Percentiles rank a stretch among this genome's conserved stretches.
These are phyloP conservation scores for Spilosoma lubricipeda DNA, from an alignment of 2,888 invertebrate species.

Conservation along the genomic window DNA sequence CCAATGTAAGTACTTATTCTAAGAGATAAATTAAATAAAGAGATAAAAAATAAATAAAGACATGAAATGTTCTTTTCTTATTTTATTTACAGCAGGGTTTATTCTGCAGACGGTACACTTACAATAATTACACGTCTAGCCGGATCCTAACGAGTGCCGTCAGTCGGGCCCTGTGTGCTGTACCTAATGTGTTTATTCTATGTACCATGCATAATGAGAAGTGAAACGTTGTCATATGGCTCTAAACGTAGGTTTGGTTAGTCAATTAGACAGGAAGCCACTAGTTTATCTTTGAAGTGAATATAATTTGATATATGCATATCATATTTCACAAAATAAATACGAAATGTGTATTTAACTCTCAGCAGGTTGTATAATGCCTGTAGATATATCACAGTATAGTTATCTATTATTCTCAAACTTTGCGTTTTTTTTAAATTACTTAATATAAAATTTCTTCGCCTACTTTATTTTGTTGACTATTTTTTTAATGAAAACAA, in stretches of 20 bases:
- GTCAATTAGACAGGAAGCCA: slow-evolving; percentile 7
- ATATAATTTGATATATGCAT: not conserved
- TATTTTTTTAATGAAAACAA: too few relatives aligned
- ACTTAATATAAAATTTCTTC: too few relatives aligned
- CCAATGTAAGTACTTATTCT: not conserved
- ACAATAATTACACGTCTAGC: slow-evolving; percentile 57
- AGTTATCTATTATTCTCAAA: not conserved
- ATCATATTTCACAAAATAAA: not conserved
- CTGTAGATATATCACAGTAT: not conserved
- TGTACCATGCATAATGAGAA: slow-evolving; percentile 19
- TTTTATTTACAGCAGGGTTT: slow-evolving; percentile 4
- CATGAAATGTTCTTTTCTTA: slow-evolving; percentile 20
- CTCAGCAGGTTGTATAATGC: not conserved
- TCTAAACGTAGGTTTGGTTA: slow-evolving; percentile 7
- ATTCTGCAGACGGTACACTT: slow-evolving; percentile 47
- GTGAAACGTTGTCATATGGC: slow-evolving; percentile 8
- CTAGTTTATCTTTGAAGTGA: not conserved
- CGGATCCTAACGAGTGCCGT: slow-evolving; percentile 53
- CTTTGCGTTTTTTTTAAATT: not conserved
- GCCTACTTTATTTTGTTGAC: too few relatives aligned
- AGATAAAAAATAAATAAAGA: too few relatives aligned
- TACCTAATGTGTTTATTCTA: slow-evolving; percentile 42
- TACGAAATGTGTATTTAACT: not conserved
- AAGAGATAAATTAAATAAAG: not conserved
- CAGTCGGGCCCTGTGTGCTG: slow-evolving; percentile 45